phyloP scores from a whole-genome alignment of 2,797 vertebrate genomes.

The Thamnophis elegans region DNA sequence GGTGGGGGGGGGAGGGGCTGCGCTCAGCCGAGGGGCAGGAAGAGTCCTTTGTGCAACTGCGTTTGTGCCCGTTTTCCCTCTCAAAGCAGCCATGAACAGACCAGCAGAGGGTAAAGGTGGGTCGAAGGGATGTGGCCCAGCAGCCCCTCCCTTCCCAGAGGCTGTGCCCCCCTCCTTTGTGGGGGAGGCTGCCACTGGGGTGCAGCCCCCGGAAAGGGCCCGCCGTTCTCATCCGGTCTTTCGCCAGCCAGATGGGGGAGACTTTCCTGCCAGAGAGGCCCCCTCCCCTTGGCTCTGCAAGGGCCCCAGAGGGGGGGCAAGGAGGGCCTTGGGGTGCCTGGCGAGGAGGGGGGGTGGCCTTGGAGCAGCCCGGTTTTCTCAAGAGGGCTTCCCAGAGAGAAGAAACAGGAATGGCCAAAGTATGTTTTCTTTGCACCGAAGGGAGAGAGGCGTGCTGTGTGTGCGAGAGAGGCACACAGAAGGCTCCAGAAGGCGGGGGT shows the following conservation, averaged over 20 bases:
- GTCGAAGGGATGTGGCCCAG: not conserved
- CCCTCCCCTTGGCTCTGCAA: not conserved
- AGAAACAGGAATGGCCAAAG: not conserved
- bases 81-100: not conserved
- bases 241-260: not conserved
- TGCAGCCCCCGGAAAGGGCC: not conserved
- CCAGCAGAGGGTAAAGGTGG: not conserved
- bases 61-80: not conserved
- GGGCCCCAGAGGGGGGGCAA: not conserved
- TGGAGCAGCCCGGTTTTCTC: not conserved
- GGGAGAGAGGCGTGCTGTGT: not conserved
- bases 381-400: not conserved
- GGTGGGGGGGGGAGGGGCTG: not conserved
- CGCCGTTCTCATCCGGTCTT: not conserved
- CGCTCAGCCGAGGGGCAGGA: not conserved
- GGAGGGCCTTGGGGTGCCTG: not conserved
- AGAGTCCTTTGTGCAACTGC: not conserved
- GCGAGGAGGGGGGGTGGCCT: not conserved
- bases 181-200: not conserved
- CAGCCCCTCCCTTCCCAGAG: not conserved
- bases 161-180: not conserved
- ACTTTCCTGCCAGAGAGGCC: not conserved
- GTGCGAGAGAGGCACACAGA: not conserved
- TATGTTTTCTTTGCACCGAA: not conserved
- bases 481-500: not conserved